Evolutionary conservation across 2,113 vertebrate species (phyloP).

Genomic region (Onychostoma macrolepis): DNA sequence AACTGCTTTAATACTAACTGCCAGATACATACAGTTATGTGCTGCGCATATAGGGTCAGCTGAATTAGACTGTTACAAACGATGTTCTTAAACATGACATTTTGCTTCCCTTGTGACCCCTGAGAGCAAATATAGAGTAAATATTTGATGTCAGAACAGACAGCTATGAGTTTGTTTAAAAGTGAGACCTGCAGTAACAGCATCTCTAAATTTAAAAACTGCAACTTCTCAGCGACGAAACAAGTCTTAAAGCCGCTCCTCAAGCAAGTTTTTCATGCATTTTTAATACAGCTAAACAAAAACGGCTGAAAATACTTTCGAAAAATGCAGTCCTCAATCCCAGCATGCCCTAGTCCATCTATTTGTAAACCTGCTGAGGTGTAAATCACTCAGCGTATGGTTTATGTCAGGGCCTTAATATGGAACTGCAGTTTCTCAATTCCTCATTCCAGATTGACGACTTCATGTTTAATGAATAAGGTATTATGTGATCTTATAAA

Average conservation of each 20-base stretch:
- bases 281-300: slow-evolving; percentile 38
- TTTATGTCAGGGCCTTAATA: slow-evolving; percentile 26
- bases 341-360: slow-evolving; percentile 16
- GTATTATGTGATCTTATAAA: slow-evolving; percentile 41
- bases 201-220: slow-evolving; percentile 44
- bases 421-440: slow-evolving; percentile 27
- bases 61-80: background rate
- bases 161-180: slow-evolving; percentile 3
- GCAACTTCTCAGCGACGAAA: slow-evolving; percentile 19
- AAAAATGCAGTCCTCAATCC: slow-evolving; percentile 15
- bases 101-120: slow-evolving; percentile 12
- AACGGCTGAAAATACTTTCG: background rate
- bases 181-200: slow-evolving; percentile 21
- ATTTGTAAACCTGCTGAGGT: slow-evolving; percentile 45
- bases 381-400: slow-evolving; percentile 30
- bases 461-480: slow-evolving; percentile 40
- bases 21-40: background rate
- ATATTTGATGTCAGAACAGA: slow-evolving; percentile 11
- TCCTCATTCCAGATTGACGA: slow-evolving; percentile 18
- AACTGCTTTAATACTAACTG: background rate
- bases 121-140: slow-evolving; percentile 13
- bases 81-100: background rate
- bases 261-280: slow-evolving; percentile 32
- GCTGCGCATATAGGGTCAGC: background rate
- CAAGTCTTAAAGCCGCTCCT: background rate